Percentiles rank a stretch among this genome's conserved stretches.
phyloP scores from a whole-genome alignment of 2,797 vertebrate genomes.

The Hapalemur alaotrensis region DNA sequence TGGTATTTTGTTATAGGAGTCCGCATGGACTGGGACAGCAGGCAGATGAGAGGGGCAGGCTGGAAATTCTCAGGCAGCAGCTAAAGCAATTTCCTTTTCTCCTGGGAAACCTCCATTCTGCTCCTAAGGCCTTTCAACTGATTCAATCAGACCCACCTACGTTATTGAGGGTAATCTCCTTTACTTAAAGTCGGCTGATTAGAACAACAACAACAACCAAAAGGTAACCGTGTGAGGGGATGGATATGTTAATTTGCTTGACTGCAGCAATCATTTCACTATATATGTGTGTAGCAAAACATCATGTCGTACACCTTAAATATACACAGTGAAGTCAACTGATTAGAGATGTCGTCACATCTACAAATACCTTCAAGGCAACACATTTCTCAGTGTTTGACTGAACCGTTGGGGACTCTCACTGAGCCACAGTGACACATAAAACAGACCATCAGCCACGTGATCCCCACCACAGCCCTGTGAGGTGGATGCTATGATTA shows the following conservation, averaged over 20 bases:
- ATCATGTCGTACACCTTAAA: neutral
- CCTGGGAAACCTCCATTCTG: neutral
- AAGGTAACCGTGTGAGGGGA: neutral
- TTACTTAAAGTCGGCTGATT: neutral
- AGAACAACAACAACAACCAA: neutral
- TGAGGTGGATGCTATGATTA: accelerated
- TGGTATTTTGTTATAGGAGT: neutral
- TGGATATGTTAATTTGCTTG: neutral
- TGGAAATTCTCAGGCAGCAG: neutral
- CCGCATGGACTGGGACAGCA: neutral
- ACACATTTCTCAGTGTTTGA: neutral
- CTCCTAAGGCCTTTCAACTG: neutral
- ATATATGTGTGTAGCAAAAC: neutral
- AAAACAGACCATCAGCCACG: too few relatives aligned
- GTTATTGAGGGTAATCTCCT: neutral
- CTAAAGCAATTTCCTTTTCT: neutral
- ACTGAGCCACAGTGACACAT: too few relatives aligned
- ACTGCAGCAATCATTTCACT: neutral
- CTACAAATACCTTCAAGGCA: neutral
- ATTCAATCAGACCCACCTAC: neutral
- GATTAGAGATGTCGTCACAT: neutral
- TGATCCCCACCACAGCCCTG: neutral
- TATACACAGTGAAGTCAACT: neutral
- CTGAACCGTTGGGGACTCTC: neutral
- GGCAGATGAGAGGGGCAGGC: neutral